These are phyloP conservation scores for Hylaea fasciaria DNA, from an alignment of 2,888 invertebrate genomes.

Conservation along the genomic window DNA sequence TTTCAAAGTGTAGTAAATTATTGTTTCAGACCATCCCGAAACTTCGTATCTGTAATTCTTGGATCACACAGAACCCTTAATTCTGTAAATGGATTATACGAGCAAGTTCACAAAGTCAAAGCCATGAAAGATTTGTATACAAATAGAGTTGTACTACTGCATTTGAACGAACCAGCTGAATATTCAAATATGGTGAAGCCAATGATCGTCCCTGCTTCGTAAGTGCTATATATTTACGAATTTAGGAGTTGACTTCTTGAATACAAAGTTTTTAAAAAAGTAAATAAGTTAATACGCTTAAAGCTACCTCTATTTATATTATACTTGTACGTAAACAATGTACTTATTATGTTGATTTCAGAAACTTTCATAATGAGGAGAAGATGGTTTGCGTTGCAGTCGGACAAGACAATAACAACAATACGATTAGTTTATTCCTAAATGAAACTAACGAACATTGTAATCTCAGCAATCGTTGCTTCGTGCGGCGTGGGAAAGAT, in stretches of 20 bases:
- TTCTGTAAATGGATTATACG: conserved; percentile 86
- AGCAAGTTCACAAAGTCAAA: conserved; percentile 87
- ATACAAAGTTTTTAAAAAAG: no score
- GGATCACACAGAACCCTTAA: conserved; percentile 87
- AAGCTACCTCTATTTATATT: no score
- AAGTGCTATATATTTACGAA: conserved; percentile 48
- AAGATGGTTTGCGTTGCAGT: conserved; percentile 86
- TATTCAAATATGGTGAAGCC: conserved; percentile 88
- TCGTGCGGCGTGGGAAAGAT: conserved; percentile 63
- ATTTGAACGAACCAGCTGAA: conserved; percentile 84
- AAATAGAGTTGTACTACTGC: conserved; percentile 86
- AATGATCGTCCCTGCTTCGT: conserved; percentile 82
- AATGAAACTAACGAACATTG: conserved; percentile 81
- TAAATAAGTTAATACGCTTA: no score
- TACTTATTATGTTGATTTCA: conserved; percentile 47
- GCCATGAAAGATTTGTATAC: conserved; percentile 83
- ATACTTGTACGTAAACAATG: no score
- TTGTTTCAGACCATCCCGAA: conserved; percentile 77
- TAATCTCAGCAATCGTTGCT: conserved; percentile 82
- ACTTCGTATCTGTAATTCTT: conserved; percentile 87
- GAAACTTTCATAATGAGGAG: conserved; percentile 58
- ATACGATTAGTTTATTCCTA: conserved; percentile 79
- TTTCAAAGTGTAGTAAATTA: background rate
- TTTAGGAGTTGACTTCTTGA: no score
- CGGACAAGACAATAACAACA: conserved; percentile 81